These are phyloP conservation scores for Pantherophis alleghaniensis DNA, from an alignment of 2,797 vertebrate genomes.

Conservation along the genomic window DNA sequence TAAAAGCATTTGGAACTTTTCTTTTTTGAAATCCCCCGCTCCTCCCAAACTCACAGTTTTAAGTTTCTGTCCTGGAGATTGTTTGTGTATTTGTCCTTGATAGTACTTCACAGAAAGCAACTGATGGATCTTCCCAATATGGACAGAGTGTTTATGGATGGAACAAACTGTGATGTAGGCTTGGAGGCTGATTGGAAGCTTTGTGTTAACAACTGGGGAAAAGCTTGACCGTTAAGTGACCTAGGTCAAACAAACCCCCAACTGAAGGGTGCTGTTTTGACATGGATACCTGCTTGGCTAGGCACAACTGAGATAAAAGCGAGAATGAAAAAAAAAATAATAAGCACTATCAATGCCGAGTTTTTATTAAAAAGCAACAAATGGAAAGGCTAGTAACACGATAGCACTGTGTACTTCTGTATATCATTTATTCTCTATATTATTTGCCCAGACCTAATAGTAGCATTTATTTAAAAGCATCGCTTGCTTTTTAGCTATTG, in stretches of 20 bases:
- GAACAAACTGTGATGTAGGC: slow-evolving; percentile 57
- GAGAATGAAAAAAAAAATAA: slow-evolving; percentile 60
- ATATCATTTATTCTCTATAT: slow-evolving; percentile 14
- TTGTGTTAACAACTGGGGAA: slow-evolving; percentile 85
- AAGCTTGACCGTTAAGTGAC: slow-evolving; percentile 89
- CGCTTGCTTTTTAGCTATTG: slow-evolving; percentile 51
- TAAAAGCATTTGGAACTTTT: slow-evolving; percentile 66
- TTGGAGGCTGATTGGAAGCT: slow-evolving; percentile 69
- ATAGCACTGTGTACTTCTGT: neutral
- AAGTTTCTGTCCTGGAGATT: slow-evolving; percentile 56
- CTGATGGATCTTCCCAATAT: slow-evolving; percentile 67
- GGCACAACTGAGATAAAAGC: slow-evolving; percentile 66
- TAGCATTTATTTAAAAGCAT: slow-evolving; percentile 57
- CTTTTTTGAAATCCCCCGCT: slow-evolving; percentile 35
- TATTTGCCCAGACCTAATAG: slow-evolving; percentile 46
- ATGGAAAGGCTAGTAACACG: slow-evolving; percentile 42
- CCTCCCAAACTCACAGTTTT: slow-evolving; percentile 16
- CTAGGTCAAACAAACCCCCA: slow-evolving; percentile 82
- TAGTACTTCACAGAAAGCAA: slow-evolving; percentile 67
- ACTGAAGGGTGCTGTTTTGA: slow-evolving; percentile 80
- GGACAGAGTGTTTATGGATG: slow-evolving; percentile 66
- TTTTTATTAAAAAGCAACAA: slow-evolving; percentile 48
- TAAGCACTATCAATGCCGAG: slow-evolving; percentile 68
- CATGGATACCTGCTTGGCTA: slow-evolving; percentile 88
- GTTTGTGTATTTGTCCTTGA: slow-evolving; percentile 69